Evolutionary conservation across 2,888 invertebrate species (phyloP).

Genomic region (Athalia cordata): DNA sequence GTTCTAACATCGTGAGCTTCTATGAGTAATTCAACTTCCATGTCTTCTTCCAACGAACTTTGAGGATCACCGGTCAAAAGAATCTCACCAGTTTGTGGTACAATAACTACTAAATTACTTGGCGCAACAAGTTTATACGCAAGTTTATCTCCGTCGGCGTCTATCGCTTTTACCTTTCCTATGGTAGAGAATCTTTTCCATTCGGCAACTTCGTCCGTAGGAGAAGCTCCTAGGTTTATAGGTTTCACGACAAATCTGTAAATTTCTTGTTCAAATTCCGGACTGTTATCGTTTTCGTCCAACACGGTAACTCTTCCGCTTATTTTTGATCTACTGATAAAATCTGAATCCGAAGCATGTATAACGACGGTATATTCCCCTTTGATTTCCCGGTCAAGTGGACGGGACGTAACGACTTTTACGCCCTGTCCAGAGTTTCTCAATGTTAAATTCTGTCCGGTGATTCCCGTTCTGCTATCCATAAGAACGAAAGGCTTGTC

Average conservation of each 20-base stretch:
- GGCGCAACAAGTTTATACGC: constrained; percentile 89
- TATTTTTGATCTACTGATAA: constrained; percentile 88
- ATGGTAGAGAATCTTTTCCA: constrained; percentile 89
- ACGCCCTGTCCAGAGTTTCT: constrained; percentile 76
- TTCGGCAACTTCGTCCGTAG: constrained; percentile 77
- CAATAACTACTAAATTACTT: constrained; percentile 89
- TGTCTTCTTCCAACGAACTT: constrained; percentile 75
- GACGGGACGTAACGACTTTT: constrained; percentile 83
- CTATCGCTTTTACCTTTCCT: constrained; percentile 90
- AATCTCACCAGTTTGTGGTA: constrained; percentile 94
- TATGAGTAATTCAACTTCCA: constrained; percentile 83
- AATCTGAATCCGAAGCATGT: constrained; percentile 87
- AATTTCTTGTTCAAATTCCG: constrained; percentile 85
- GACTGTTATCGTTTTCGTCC: constrained; percentile 95
- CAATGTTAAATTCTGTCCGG: constrained; percentile 67
- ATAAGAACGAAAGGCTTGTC: constrained; percentile 81
- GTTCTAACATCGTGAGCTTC: constrained; percentile 89
- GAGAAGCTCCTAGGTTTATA: constrained; percentile 56
- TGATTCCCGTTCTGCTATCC: constrained; percentile 77
- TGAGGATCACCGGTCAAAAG: constrained; percentile 88
- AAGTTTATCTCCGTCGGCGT: constrained; percentile 94
- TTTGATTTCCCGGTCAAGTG: constrained; percentile 87
- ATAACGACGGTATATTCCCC: constrained; percentile 84
- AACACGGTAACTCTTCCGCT: constrained; percentile 84
- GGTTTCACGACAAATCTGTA: constrained; percentile 83